Conservation (phyloP, 1,140 invertebrate genomes). For the Dreissena rostriformis region DNA sequence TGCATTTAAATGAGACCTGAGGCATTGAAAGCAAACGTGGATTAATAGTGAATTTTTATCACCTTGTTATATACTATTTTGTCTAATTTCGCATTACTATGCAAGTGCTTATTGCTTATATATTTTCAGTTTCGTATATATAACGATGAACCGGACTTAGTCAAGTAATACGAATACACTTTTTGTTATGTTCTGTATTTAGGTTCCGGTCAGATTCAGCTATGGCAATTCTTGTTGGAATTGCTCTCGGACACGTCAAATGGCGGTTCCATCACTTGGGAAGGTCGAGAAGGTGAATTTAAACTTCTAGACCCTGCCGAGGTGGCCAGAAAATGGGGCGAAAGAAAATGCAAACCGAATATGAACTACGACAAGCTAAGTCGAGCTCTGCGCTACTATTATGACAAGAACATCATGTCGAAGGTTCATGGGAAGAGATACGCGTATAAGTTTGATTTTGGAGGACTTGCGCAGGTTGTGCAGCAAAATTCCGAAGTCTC, state of each 20-base stretch:
- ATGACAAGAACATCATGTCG: slow-evolving; percentile 86
- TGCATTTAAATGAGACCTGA: too few relatives aligned
- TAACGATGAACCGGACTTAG: too few relatives aligned
- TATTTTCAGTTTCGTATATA: too few relatives aligned
- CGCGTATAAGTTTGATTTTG: slow-evolving; percentile 98
- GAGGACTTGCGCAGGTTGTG: slow-evolving; percentile 67
- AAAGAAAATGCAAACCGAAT: slow-evolving; percentile 98
- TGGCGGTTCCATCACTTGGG: slow-evolving; percentile 95
- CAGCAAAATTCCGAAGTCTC: slow-evolving; percentile 31
- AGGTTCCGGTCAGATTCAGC: slow-evolving; percentile 98
- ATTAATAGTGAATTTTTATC: too few relatives aligned
- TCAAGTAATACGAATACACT: too few relatives aligned
- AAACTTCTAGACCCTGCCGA: slow-evolving; percentile 99
- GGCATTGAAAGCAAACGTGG: too few relatives aligned
- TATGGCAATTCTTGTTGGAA: slow-evolving; percentile 99
- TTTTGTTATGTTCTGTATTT: slow-evolving; percentile 20
- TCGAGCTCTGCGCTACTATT: slow-evolving; percentile 94
- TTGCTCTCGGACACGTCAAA: slow-evolving; percentile 93
- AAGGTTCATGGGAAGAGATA: slow-evolving; percentile 90
- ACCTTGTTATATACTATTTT: too few relatives aligned
- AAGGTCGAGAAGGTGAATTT: slow-evolving; percentile 97
- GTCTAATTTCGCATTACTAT: too few relatives aligned
- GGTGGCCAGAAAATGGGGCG: slow-evolving; percentile 98
- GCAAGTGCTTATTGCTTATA: too few relatives aligned
- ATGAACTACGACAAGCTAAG: slow-evolving; percentile 99